Base-by-base conservation (phyloP, 2,797 vertebrate genomes). In the Trachurus trachurus region DNA sequence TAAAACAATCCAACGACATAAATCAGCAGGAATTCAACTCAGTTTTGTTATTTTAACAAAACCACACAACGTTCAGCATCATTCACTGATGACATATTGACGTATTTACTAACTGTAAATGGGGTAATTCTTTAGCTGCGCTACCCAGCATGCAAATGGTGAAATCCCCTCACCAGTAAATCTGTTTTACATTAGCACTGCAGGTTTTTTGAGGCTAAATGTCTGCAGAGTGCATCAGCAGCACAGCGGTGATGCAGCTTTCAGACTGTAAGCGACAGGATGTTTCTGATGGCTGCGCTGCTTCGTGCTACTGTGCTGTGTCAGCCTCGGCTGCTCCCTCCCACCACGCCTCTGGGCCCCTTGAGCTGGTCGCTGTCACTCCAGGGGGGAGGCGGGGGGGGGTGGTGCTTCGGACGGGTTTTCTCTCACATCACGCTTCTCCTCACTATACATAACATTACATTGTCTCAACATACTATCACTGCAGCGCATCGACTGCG, bases 351-450 rank as follows among this genome's bases (percentile, higher is more conserved):
- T 82, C 66, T 42, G 60, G 34, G 40, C 62, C 66, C 37, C 71
- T 64, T 19, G 1, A 47, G 65, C 70, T 47, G 40, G 34, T 52
- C 0, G 21, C 26, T 64, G 65, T 58, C n/a, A 6, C 42, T 74
- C 49, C 29, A 6, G 6, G 44, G 56, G 29, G 26, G n/a, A 67
- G 22, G 21, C 2, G 26, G 76, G 17, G 31, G 3, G n/a, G n/a
- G n/a, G n/a, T 57, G 45, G 52, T 74, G 76, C 64, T 34, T 74
- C 50, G 2, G 31, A 53, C 1, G 69, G 63, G 73, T 78, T 67
- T 56, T 72, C 65, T 75, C 8, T 50, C 44, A 59, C 66, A n/a
- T 66, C 50, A 54, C 42, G 68, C 60, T 52, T 80, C 21, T 66
- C 57, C 54, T 73, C 66, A 58, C 45, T 44, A 9, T 40, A 57